Evolutionary conservation across 2,797 vertebrate genomes (phyloP).

Genomic region (Etheostoma nigrum): DNA sequence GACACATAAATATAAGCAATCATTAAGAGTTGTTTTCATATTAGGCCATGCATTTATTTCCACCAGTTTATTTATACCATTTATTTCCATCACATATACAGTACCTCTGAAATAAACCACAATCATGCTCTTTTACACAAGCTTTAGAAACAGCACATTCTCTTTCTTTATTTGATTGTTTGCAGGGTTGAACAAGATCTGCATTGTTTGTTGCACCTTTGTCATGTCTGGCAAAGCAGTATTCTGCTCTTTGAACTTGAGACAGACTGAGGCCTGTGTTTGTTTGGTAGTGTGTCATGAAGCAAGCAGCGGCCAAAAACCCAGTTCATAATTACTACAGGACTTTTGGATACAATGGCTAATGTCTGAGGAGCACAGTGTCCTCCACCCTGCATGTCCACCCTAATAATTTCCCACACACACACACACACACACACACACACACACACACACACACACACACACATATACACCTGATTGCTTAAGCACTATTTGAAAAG

Average conservation of each 20-base stretch:
- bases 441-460: conserved; percentile 39
- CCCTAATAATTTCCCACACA: conserved; percentile 44
- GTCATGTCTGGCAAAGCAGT: background rate
- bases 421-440: conserved; percentile 16
- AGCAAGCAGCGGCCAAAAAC: conserved; percentile 64
- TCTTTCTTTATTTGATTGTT: conserved; percentile 13
- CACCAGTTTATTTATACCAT: background rate
- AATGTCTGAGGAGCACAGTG: conserved; percentile 57
- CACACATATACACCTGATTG: conserved; percentile 25
- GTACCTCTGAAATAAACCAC: background rate
- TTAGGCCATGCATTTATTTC: background rate
- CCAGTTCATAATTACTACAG: conserved; percentile 61
- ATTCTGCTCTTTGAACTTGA: conserved; percentile 37
- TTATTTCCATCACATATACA: too few relatives aligned
- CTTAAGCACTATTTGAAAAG: too few relatives aligned
- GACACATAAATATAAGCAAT: background rate
- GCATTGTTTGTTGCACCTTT: conserved; percentile 14
- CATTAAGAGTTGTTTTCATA: background rate
- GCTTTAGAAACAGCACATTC: background rate
- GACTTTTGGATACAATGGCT: conserved; percentile 70
- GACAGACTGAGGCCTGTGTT: conserved; percentile 32
- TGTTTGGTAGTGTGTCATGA: conserved; percentile 48
- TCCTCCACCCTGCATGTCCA: conserved; percentile 55
- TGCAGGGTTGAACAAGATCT: background rate
- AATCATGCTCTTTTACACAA: background rate